Conservation (phyloP, 2,888 invertebrate species). For the Dexiosoma caninum region DNA sequence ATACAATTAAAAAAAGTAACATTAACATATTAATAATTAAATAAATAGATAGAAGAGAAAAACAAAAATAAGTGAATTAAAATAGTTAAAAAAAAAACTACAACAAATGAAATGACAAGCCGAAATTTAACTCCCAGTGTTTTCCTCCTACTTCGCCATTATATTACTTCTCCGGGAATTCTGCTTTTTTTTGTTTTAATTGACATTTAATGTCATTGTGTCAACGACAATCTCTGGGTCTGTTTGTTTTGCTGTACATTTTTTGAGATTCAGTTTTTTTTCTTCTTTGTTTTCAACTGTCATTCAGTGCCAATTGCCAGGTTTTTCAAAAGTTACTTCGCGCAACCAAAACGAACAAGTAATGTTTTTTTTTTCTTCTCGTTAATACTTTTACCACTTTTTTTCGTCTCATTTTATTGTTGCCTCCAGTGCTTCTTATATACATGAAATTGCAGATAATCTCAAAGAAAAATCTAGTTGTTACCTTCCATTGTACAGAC, state of each 20-base stretch:
- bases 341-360: background rate
- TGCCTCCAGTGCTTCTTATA: background rate
- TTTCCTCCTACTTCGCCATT: background rate
- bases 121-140: background rate
- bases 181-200: constrained; percentile 60
- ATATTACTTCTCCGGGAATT: constrained; percentile 9
- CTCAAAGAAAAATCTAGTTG: constrained; percentile 57
- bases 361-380: constrained; percentile 6
- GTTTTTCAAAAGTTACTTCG: constrained; percentile 46
- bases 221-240: constrained; percentile 61
- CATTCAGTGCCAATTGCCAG: constrained; percentile 62
- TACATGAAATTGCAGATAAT: constrained; percentile 48
- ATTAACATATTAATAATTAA: constrained; percentile 24
- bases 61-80: constrained; percentile 5
- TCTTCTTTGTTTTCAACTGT: constrained; percentile 51
- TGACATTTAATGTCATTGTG: constrained; percentile 66
- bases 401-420: background rate
- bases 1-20: background rate
- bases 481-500: constrained; percentile 44
- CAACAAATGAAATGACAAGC: constrained; percentile 15
- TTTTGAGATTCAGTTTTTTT: constrained; percentile 3
- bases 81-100: constrained; percentile 16
- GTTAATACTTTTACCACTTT: constrained; percentile 51
- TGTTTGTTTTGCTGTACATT: constrained; percentile 18
- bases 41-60: background rate